Conservation (phyloP, 1,140 invertebrate species). For the Mercenaria mercenaria region DNA sequence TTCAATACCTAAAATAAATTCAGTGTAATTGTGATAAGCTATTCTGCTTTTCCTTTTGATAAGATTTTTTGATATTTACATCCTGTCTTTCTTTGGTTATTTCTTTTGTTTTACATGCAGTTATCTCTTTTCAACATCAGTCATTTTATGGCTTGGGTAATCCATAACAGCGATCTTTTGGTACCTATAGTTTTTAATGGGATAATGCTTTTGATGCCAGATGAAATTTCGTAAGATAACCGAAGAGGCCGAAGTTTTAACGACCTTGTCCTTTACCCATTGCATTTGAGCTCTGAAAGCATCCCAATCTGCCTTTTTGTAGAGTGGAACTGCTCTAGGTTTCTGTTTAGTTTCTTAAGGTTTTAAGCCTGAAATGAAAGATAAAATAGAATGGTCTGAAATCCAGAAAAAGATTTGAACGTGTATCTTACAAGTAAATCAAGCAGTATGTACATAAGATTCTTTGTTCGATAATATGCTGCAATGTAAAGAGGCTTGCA, state of each 20-base stretch:
- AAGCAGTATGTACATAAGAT: too few relatives aligned
- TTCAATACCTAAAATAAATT: constrained; percentile 39
- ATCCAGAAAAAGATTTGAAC: constrained; percentile 27
- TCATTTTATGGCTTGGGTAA: constrained; percentile 22
- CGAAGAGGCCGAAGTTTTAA: background rate
- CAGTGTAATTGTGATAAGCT: constrained; percentile 23
- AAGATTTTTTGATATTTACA: background rate
- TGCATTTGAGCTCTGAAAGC: constrained; percentile 10
- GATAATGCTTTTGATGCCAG: background rate
- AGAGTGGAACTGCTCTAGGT: constrained; percentile 11
- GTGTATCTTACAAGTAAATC: too few relatives aligned
- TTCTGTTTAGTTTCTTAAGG: background rate
- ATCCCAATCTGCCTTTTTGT: background rate
- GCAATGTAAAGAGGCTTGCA: too few relatives aligned
- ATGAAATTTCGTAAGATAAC: constrained; percentile 4
- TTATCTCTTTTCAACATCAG: constrained; percentile 26
- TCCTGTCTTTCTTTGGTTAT: background rate
- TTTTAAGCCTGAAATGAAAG: constrained; percentile 4
- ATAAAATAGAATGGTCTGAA: constrained; percentile 26
- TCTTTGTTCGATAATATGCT: too few relatives aligned
- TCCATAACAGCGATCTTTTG: constrained; percentile 33
- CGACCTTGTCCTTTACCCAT: background rate
- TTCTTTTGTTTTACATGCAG: background rate
- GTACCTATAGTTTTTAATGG: constrained; percentile 20
- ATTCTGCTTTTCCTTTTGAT: constrained; percentile 25